Conservation (phyloP, 1,140 invertebrate genomes). For the Kradibia gibbosae region DNA sequence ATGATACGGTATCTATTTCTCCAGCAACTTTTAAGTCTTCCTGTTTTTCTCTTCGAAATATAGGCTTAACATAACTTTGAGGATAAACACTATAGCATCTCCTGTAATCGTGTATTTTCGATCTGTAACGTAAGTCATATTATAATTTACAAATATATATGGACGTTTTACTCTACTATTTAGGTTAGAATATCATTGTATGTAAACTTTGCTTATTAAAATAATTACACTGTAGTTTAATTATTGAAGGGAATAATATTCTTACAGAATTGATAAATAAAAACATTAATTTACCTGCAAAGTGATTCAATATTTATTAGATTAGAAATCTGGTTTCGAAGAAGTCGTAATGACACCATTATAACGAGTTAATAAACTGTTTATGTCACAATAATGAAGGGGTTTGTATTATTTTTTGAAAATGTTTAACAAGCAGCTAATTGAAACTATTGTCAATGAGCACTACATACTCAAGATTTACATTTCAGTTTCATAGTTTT, state of each 20-base stretch:
- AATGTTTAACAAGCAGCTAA: no score
- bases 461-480: no score
- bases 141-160: not conserved
- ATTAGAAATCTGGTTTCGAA: constrained; percentile 18
- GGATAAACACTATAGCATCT: constrained; percentile 71
- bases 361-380: not conserved
- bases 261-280: not conserved
- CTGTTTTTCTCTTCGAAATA: constrained; percentile 77
- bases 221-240: no score
- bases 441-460: no score
- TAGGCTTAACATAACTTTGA: constrained; percentile 76
- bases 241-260: not conserved
- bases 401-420: no score
- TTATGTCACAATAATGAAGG: no score
- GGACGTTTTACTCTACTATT: not conserved
- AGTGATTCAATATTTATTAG: constrained; percentile 11
- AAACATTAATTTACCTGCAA: constrained; percentile 24
- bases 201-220: not conserved
- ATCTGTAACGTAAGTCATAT: constrained; percentile 14
- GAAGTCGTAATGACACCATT: constrained; percentile 36
- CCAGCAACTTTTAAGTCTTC: constrained; percentile 73
- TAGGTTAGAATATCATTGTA: constrained; percentile 25
- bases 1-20: constrained; percentile 72
- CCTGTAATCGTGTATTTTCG: not conserved
- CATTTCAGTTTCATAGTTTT: no score